Conservation (phyloP, 2,888 invertebrate genomes). For the Scelioninae gen. 2 region DNA sequence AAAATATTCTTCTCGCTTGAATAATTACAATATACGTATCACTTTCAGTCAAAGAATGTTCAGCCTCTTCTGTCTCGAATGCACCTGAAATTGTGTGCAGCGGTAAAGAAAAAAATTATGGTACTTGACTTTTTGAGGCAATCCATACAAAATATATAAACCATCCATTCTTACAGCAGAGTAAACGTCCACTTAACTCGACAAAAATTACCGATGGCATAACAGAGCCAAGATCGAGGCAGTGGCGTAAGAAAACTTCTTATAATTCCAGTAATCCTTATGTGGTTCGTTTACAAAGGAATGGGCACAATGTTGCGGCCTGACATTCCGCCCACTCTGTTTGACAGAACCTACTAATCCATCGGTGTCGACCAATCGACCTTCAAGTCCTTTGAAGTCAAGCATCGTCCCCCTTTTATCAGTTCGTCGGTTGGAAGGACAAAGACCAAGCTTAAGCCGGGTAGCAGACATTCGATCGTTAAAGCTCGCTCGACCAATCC, state of each 20-base stretch:
- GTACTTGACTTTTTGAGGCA: too few species aligned
- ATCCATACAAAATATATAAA: too few species aligned
- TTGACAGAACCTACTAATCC: conserved; percentile 65
- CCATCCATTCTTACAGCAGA: too few species aligned
- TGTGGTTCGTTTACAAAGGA: conserved; percentile 32
- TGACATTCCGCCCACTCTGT: conserved; percentile 60
- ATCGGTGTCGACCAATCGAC: conserved; percentile 66
- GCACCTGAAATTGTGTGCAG: too few species aligned
- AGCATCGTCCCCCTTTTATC: conserved; percentile 55
- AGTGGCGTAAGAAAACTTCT: conserved; percentile 12
- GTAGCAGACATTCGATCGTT: conserved; percentile 50
- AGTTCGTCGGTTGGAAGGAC: conserved; percentile 55
- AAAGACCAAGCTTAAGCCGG: conserved; percentile 54
- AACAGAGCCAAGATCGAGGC: background rate
- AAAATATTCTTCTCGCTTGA: too few species aligned
- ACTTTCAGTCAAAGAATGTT: too few species aligned
- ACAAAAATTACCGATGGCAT: too few species aligned
- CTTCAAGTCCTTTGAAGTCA: conserved; percentile 66
- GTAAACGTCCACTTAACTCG: too few species aligned
- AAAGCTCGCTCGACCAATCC: conserved; percentile 47
- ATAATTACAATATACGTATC: too few species aligned
- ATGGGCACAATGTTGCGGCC: conserved; percentile 40
- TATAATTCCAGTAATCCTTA: conserved; percentile 16
- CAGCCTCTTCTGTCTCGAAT: too few species aligned
- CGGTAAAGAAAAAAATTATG: too few species aligned